These are phyloP conservation scores for Deilephila porcellus DNA, from an alignment of 2,888 invertebrate species.

Conservation along the genomic window DNA sequence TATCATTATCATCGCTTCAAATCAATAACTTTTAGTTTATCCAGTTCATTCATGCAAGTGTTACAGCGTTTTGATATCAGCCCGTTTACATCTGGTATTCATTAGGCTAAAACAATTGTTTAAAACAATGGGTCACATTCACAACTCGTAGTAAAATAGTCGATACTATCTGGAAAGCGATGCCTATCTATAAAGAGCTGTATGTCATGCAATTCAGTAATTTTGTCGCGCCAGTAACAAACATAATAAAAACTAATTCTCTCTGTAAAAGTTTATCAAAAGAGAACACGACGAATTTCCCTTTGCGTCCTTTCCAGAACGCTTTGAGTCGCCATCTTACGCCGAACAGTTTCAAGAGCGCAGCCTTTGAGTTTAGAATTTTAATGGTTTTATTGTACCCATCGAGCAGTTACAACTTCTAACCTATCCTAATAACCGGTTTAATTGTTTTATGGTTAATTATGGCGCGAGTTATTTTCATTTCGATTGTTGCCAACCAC, in stretches of 20 bases:
- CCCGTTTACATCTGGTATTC: no score
- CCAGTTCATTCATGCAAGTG: no score
- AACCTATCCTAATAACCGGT: slow-evolving; percentile 47
- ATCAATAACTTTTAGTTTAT: no score
- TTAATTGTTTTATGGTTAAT: slow-evolving; percentile 52
- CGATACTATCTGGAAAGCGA: background rate
- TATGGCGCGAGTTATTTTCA: slow-evolving; percentile 30
- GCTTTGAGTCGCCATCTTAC: slow-evolving; percentile 32
- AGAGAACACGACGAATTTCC: no score
- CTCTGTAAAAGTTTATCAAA: no score
- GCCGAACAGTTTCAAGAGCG: slow-evolving; percentile 34
- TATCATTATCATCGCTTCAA: background rate
- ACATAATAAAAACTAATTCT: no score
- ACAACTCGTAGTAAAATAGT: background rate
- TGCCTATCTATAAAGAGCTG: no score
- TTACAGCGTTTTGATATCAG: no score
- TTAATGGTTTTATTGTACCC: slow-evolving; percentile 56
- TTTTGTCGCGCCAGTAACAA: no score
- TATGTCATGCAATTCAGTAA: no score
- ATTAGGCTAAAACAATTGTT: no score
- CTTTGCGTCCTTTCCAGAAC: background rate
- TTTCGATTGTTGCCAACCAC: slow-evolving; percentile 20
- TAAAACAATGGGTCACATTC: no score
- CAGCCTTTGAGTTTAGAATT: slow-evolving; percentile 45
- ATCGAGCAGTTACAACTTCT: slow-evolving; percentile 44